Conservation (phyloP, 2,888 invertebrate genomes). For the Caenorhabditis auriculariae region DNA sequence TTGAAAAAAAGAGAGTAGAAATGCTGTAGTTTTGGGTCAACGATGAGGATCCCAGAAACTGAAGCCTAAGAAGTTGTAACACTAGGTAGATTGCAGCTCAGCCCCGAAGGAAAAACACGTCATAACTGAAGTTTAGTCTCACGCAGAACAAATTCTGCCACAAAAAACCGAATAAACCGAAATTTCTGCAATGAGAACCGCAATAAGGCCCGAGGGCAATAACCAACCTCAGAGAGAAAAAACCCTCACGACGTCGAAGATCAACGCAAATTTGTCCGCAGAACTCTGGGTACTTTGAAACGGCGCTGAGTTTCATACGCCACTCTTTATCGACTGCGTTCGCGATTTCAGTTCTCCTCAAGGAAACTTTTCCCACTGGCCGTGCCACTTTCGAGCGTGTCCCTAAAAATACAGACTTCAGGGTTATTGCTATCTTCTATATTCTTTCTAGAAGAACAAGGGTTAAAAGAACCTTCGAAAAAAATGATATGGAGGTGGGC, state of each 20-base stretch:
- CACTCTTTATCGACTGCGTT: constrained; percentile 4
- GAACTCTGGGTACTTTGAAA: constrained; percentile 31
- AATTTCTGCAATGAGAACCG: background rate
- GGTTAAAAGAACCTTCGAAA: constrained; percentile 24
- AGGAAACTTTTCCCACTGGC: constrained; percentile 30
- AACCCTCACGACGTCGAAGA: constrained; percentile 14
- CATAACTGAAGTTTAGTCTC: too few species aligned
- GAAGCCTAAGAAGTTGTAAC: too few species aligned
- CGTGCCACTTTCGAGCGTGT: constrained; percentile 26
- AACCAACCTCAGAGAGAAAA: constrained; percentile 21
- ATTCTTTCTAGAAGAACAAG: background rate
- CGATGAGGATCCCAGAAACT: too few species aligned
- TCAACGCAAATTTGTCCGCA: constrained; percentile 39
- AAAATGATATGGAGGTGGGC: constrained; percentile 22
- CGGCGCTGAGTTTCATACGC: constrained; percentile 23
- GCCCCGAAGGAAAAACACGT: too few species aligned
- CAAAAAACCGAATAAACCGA: background rate
- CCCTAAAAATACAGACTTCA: background rate
- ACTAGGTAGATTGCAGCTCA: too few species aligned
- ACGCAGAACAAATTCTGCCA: background rate
- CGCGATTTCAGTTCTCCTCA: constrained; percentile 7
- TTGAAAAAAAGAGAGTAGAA: too few species aligned
- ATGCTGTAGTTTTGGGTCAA: too few species aligned
- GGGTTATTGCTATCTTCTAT: background rate
- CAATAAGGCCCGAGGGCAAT: background rate